These are phyloP conservation scores for Neogobius melanostomus DNA, from an alignment of 2,113 vertebrate species.

Conservation along the genomic window DNA sequence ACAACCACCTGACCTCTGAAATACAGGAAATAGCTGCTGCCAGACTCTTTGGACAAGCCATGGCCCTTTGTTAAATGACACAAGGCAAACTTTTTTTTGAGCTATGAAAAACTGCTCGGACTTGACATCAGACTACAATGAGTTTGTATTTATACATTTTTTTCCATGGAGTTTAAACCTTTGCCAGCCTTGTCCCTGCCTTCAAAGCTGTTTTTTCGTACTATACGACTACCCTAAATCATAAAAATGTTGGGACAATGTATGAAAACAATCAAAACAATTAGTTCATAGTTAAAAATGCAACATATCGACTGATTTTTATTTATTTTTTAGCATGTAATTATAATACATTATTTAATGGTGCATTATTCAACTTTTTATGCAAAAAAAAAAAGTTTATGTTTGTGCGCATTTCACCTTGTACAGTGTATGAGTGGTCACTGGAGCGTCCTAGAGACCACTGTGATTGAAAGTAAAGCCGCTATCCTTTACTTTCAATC, in stretches of 20 bases:
- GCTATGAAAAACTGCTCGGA: constrained; percentile 37
- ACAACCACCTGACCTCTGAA: constrained; percentile 73
- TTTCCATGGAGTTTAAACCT: constrained; percentile 63
- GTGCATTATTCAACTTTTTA: no score
- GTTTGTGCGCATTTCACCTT: no score
- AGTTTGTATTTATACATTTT: constrained; percentile 50
- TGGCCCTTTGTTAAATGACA: not conserved
- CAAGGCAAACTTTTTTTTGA: constrained; percentile 27
- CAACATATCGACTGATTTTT: not conserved
- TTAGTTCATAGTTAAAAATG: not conserved
- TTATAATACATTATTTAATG: no score
- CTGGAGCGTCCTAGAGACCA: no score
- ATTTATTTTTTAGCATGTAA: no score
- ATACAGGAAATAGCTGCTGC: constrained; percentile 41
- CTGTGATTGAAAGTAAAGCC: no score
- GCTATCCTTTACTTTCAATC: no score
- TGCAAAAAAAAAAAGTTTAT: no score
- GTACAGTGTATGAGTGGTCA: no score
- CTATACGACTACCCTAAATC: not conserved
- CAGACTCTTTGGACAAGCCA: constrained; percentile 36
- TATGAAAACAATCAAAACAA: not conserved
- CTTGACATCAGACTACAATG: constrained; percentile 37
- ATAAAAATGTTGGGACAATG: not conserved
- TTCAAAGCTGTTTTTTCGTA: constrained; percentile 67
- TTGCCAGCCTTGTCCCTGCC: constrained; percentile 62